phyloP scores from a whole-genome alignment of 2,888 invertebrate species.

The Dolomedes plantarius region DNA sequence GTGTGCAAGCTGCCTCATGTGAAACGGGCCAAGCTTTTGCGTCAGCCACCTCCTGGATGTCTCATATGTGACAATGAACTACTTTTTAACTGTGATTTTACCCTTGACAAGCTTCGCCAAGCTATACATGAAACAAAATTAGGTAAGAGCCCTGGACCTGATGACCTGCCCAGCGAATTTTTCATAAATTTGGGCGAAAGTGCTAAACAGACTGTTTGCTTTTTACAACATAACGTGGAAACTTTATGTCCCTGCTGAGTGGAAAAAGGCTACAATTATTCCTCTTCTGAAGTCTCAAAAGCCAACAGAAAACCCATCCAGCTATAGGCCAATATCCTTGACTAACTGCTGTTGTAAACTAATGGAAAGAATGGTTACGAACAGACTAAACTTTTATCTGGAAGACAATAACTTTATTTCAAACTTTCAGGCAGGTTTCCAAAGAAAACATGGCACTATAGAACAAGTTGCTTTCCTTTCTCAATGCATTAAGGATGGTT shows the following conservation, averaged over 20 bases:
- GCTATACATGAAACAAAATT: neutral
- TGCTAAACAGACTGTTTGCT: neutral
- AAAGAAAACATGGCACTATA: neutral
- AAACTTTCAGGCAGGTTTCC: constrained; percentile 9
- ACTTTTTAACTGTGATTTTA: neutral
- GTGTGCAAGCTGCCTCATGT: neutral
- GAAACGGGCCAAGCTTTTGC: neutral
- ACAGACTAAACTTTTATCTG: neutral
- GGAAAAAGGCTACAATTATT: neutral
- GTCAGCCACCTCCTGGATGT: neutral
- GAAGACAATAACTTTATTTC: neutral
- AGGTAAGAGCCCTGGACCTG: neutral
- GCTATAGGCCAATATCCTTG: neutral
- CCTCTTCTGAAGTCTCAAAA: neutral
- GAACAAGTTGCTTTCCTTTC: neutral
- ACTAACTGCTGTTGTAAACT: neutral
- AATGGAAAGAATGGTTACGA: neutral
- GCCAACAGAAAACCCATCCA: no score
- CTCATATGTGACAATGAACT: neutral
- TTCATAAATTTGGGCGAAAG: neutral
- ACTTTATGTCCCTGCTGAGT: neutral
- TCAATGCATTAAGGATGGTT: neutral
- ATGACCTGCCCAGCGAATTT: neutral
- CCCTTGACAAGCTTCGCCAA: neutral
- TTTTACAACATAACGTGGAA: no score